Base-by-base conservation (phyloP, 2,888 invertebrate genomes). In the Apantesis nais region DNA sequence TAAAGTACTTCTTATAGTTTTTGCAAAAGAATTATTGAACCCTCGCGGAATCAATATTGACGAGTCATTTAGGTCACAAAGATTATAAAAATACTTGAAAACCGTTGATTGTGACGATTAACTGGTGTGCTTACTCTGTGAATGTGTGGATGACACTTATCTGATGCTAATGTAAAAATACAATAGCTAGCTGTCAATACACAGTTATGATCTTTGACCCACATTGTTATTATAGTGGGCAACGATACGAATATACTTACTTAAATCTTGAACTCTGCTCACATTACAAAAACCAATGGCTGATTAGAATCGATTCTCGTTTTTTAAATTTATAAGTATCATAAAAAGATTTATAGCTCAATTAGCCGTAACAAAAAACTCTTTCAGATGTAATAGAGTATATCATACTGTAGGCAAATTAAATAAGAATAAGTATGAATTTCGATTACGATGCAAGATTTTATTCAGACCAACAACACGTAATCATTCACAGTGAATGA, bases 131-230 rank as follows among this genome's bases (percentile, higher is more conserved):
- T 37, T 66, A 62, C 61, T 68, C 63, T 64, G 67, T 66, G 44
- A 65, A 65, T 67, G 64, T 64, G 67, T 66, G 44, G 67, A 65
- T 67, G 64, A 68, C 67, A 71, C 71, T 71, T 68, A 71, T 63
- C 64, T 60, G 58, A 66, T 66, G 66, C 41, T 66, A 72, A 66
- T 68, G 19, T 60, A 72, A 72, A 65, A 12, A 48, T 63, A 66
- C 62, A 60, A 34, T 66, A 58, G 34, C 55, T 37, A 66, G 66
- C 68, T 73, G 66, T 74, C 70, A 73, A 80, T 72, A 70, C 67
- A 80, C 80, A 79, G 79, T 80, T 80, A 80, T 64, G 64, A 72
- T 71, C 63, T 68, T 52, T 71, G 72, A 81, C 81, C 76, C 66
- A 80, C 72, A 72, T 71, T 52, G 58, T 66, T 70, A 74, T 73